These are phyloP conservation scores for Margaritifera margaritifera DNA, from an alignment of 2,888 invertebrate genomes.

Conservation along the genomic window DNA sequence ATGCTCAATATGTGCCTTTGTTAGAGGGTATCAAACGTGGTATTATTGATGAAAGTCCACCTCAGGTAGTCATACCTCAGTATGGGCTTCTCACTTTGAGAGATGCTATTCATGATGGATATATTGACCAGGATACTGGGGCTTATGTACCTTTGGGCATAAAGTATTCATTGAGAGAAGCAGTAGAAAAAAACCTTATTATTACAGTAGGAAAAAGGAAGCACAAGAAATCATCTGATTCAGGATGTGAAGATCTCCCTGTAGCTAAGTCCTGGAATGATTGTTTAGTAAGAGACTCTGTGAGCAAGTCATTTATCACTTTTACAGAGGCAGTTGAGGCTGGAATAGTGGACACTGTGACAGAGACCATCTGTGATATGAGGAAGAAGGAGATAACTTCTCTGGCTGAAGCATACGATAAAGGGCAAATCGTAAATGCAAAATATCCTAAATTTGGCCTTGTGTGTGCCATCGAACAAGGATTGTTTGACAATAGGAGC, in stretches of 20 bases:
- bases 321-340: slow-evolving; percentile 54
- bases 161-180: slow-evolving; percentile 88
- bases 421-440: slow-evolving; percentile 77
- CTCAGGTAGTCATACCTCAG: slow-evolving; percentile 49
- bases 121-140: slow-evolving; percentile 80
- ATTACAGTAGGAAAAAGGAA: slow-evolving; percentile 40
- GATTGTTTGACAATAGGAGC: slow-evolving; percentile 42
- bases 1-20: slow-evolving; percentile 85
- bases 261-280: slow-evolving; percentile 24
- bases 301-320: slow-evolving; percentile 44
- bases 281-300: slow-evolving; percentile 50
- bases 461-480: slow-evolving; percentile 23
- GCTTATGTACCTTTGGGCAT: slow-evolving; percentile 76
- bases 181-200: slow-evolving; percentile 89
- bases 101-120: slow-evolving; percentile 82
- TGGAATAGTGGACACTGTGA: slow-evolving; percentile 46
- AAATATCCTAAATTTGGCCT: slow-evolving; percentile 28
- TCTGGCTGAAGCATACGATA: slow-evolving; percentile 84
- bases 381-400: slow-evolving; percentile 79
- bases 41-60: slow-evolving; percentile 72
- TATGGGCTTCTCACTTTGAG: slow-evolving; percentile 77
- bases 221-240: slow-evolving; percentile 27
- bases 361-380: slow-evolving; percentile 40
- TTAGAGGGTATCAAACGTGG: slow-evolving; percentile 88
- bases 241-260: slow-evolving; percentile 17